These are phyloP conservation scores for Rhizoglyphus robini DNA, from an alignment of 1,140 invertebrate species.

Conservation along the genomic window DNA sequence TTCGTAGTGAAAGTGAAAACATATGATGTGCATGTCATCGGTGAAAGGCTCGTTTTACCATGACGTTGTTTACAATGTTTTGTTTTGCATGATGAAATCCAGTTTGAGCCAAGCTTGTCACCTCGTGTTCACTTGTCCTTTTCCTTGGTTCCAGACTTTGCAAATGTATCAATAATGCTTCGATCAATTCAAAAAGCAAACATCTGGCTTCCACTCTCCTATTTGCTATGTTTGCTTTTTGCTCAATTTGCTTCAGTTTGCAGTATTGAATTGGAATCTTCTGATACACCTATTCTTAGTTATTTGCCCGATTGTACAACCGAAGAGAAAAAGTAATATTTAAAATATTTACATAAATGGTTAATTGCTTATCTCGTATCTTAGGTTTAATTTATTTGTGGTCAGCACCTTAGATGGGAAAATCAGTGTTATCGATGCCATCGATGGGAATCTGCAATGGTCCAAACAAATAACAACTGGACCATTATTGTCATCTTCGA, in stretches of 20 bases:
- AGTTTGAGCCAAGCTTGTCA: too few species aligned
- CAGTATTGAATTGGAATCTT: too few species aligned
- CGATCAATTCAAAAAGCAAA: too few species aligned
- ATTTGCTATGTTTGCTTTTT: too few species aligned
- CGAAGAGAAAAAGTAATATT: not conserved
- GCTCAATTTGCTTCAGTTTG: too few species aligned
- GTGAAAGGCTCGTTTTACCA: not conserved
- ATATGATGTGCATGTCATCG: not conserved
- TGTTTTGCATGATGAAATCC: not conserved
- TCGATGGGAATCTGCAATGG: constrained; percentile 22
- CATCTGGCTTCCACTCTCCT: too few species aligned
- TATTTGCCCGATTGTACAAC: not conserved
- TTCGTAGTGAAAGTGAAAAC: too few species aligned
- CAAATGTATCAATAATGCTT: too few species aligned
- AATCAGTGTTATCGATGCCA: constrained; percentile 23
- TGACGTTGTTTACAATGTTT: not conserved
- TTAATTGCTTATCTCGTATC: not conserved
- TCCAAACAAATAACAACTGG: constrained; percentile 16
- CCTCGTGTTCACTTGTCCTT: too few species aligned
- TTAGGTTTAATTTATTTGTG: constrained; percentile 11
- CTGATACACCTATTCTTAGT: too few species aligned
- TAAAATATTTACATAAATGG: not conserved
- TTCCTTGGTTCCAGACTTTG: too few species aligned
- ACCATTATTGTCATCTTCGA: constrained; percentile 23
- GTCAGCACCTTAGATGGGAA: constrained; percentile 26